Conservation (phyloP, 2,888 invertebrate genomes). For the Julus scanicus region DNA sequence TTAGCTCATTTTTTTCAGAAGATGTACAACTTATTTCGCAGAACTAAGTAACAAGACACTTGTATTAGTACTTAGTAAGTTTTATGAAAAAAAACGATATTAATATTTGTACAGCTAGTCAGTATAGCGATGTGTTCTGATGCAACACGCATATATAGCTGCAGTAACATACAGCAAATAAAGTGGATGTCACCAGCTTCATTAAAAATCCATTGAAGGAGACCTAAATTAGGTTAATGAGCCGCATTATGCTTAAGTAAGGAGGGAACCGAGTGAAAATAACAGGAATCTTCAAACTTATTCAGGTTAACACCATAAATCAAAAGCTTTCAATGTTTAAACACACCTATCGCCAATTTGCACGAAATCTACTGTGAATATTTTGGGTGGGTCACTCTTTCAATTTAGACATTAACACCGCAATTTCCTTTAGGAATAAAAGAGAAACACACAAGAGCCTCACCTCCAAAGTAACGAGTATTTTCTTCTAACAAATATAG, state of each 20-base stretch:
- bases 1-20: background rate
- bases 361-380: constrained; percentile 13
- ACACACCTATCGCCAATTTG: constrained; percentile 27
- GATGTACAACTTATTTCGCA: background rate
- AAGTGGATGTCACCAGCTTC: constrained; percentile 37
- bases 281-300: constrained; percentile 45
- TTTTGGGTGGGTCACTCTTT: constrained; percentile 47
- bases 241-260: background rate
- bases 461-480: constrained; percentile 17
- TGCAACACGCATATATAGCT: background rate
- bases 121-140: no score
- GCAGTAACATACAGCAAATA: background rate
- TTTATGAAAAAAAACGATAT: no score
- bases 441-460: background rate
- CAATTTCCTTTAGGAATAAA: constrained; percentile 43
- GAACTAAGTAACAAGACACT: background rate
- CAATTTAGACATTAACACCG: constrained; percentile 43
- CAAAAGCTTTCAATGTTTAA: constrained; percentile 43
- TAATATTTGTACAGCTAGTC: no score
- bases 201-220: constrained; percentile 7
- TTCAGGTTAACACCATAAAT: constrained; percentile 36
- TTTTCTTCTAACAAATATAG: background rate
- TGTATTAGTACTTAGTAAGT: no score
- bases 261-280: constrained; percentile 9
- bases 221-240: constrained; percentile 21